A percentile compares a stretch with the other conserved stretches of the same genome.
Evolutionary conservation across 2,888 invertebrate genomes (phyloP).

Genomic region (Machimus atricapillus): DNA sequence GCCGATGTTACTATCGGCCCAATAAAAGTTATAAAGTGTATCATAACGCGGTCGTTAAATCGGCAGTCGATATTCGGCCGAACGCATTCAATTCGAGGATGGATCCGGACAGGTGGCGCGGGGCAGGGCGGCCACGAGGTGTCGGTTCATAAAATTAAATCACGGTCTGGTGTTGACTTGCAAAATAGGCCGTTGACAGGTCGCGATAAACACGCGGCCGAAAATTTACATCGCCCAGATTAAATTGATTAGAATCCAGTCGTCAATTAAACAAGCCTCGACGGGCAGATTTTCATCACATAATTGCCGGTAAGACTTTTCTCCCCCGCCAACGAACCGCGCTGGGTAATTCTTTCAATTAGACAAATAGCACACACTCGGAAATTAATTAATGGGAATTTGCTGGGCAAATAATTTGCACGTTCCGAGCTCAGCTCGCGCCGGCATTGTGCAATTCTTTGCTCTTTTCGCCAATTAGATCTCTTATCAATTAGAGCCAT

Average conservation of each 20-base stretch:
- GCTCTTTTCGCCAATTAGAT: not conserved
- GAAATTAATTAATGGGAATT: slow-evolving; percentile 21
- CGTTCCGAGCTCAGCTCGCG: not conserved
- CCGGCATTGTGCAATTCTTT: not conserved
- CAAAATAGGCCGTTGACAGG: slow-evolving; percentile 2
- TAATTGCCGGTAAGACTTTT: not conserved
- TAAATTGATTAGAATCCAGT: not conserved
- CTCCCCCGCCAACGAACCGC: not conserved
- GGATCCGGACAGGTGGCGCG: not conserved
- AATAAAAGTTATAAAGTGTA: slow-evolving; percentile 13
- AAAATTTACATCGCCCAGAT: not conserved
- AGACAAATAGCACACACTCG: slow-evolving; percentile 9
- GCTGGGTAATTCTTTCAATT: not conserved
- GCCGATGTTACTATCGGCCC: not conserved
- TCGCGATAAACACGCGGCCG: not conserved
- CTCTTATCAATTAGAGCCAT: not conserved
- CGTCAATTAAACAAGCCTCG: not conserved
- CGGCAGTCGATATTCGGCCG: not conserved
- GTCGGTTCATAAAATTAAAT: slow-evolving; percentile 3
- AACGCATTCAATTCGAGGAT: not conserved
- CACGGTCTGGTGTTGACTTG: not conserved
- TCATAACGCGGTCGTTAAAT: not conserved
- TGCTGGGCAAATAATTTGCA: not conserved
- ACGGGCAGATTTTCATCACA: not conserved
- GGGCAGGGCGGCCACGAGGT: not conserved